Percentiles rank a stretch among this genome's conserved stretches.
These are phyloP conservation scores for Ophthalmolycus amberensis DNA, from an alignment of 2,113 vertebrate genomes.

Conservation along the genomic window DNA sequence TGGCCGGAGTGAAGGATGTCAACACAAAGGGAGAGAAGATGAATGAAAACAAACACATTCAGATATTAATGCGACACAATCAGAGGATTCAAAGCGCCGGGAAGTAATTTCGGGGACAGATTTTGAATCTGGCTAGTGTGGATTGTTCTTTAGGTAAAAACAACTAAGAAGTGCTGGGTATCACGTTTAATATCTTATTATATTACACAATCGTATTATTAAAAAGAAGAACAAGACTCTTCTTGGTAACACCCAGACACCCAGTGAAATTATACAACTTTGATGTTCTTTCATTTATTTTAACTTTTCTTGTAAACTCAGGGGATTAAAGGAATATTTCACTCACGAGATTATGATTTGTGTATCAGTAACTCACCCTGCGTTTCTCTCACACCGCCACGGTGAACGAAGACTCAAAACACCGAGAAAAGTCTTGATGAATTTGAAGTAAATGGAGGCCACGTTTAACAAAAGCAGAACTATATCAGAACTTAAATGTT, in stretches of 20 bases:
- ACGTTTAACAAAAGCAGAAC: neutral
- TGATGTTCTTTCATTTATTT: neutral
- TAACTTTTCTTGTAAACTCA: neutral
- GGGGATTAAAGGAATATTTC: neutral
- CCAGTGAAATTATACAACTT: neutral
- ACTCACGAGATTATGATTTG: no score
- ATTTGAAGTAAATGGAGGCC: neutral
- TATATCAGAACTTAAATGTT: no score
- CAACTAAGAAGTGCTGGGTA: neutral
- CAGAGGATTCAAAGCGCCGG: neutral
- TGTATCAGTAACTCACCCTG: neutral
- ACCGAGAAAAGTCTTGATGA: neutral
- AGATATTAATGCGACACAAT: constrained; percentile 36
- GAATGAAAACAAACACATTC: constrained; percentile 25
- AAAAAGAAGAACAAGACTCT: neutral
- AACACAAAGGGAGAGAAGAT: constrained; percentile 11
- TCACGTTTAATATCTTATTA: neutral
- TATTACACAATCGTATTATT: neutral
- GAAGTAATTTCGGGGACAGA: neutral
- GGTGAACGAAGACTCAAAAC: no score
- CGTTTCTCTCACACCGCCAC: no score
- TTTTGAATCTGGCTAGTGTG: neutral
- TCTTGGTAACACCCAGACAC: neutral
- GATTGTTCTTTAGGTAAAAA: no score
- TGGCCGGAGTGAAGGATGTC: constrained; percentile 41